Base-by-base conservation (phyloP, 1,140 invertebrate species). In the Onthophagus taurus region DNA sequence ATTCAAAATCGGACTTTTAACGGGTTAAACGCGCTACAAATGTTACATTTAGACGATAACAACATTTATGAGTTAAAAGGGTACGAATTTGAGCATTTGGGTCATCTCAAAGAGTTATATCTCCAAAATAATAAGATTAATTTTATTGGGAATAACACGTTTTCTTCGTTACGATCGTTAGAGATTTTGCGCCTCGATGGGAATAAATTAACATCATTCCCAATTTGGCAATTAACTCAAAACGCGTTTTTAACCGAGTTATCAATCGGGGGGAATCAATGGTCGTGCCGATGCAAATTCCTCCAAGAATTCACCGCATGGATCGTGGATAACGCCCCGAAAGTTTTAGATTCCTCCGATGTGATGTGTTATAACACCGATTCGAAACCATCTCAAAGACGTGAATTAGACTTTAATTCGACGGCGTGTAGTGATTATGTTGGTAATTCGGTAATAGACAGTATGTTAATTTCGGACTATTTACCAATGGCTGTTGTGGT, bases 1-100 rank as follows among this genome's bases (percentile, higher is more conserved):
- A 91, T 95, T 52, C 84, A 89, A 61, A 94, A 95, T 62, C 79
- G 86, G 51, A 93, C 90, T 2, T 95, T 94, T 67, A 90, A 91
- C 57, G 88, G 89, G 7, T 67, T 94, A 34, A 81, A 81, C 52
- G 76, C 83, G 33, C 69, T 95, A 37, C 78, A 86, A 66, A 76
- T 78, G 31, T 68, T 95, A 1, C 87, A 94, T 63, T 70, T 95
- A 30, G 85, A 90, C 54, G 79, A 89, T 59, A 95, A 95, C 66
- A 73, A 76, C 36, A 71, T 95, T 21, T 75, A 71, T 35, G 76
- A 81, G 46, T 68, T 95, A 6, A 80, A 86, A 50, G 90, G 90
- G 8, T 91, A 81, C 63, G 90, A 95, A 66, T 93, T 95, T 59
- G 87, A 90, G 55, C 82, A 87, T 59, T 65, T 95, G 12, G 73